These are phyloP conservation scores for Hipparchia semele DNA, from an alignment of 2,888 invertebrate species.

Conservation along the genomic window DNA sequence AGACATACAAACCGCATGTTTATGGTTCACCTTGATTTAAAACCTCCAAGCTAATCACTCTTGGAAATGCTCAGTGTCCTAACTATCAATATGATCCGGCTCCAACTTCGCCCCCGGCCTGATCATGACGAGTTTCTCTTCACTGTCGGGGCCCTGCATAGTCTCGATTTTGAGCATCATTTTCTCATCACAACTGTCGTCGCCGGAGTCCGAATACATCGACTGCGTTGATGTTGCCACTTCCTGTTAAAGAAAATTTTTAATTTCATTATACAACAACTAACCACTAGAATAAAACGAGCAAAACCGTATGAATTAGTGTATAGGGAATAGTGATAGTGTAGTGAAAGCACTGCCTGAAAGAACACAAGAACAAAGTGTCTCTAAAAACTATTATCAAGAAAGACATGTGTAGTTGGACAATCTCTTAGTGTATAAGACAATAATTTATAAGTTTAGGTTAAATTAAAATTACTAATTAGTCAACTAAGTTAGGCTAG, in stretches of 20 bases:
- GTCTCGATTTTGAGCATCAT: conserved; percentile 89
- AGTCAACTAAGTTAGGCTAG: no score
- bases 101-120: conserved; percentile 65
- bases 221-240: conserved; percentile 89
- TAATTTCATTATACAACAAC: not conserved
- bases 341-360: no score
- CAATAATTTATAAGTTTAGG: no score
- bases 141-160: conserved; percentile 83
- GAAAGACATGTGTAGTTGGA: no score
- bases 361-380: no score
- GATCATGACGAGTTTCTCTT: conserved; percentile 72
- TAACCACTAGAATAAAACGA: no score
- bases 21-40: not conserved
- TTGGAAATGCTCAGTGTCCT: conserved; percentile 44
- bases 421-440: no score
- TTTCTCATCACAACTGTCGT: conserved; percentile 88
- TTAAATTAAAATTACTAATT: no score
- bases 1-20: no score
- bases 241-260: conserved; percentile 70
- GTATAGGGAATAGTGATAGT: no score
- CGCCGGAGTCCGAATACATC: conserved; percentile 87
- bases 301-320: no score
- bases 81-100: conserved; percentile 66
- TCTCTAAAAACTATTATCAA: no score
- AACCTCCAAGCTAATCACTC: not conserved